Base-by-base conservation (phyloP, 1,140 invertebrate species). In the Lethrus apterus region DNA sequence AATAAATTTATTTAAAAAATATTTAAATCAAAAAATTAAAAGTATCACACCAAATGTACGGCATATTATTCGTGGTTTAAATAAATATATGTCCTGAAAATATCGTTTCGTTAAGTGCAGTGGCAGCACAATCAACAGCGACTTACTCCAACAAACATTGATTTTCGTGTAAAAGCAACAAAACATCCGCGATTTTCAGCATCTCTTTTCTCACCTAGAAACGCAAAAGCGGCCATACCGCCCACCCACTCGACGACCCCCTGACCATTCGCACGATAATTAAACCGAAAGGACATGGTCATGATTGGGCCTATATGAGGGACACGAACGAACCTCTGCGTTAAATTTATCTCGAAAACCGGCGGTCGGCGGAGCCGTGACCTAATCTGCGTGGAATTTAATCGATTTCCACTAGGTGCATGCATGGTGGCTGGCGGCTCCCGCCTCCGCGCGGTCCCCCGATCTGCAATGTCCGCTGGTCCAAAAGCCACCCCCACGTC, bases 401-500 rank as follows among this genome's bases (percentile, higher is more conserved):
- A 38, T 38, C 35, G 35, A 38, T 38, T 38, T 38, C 35, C n/a
- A n/a, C n/a, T 35, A 34, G 45, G 34, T 38, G 24, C 26, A 38
- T 44, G 52, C 15, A 44, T 42, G 21, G 44, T 33, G 42, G 32
- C 33, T n/a, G 7, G 17, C 36, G 36, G 2, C 36, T 9, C 36
- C 36, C n/a, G 21, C 32, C 32, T 5, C 31, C n/a, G 9, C 15
- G 18, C 20, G 35, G 19, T 38, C 35, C 35, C 35, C 35, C 18
- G 24, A 21, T 20, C 24, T 19, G 19, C 35, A 18, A 38, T 38
- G n/a, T n/a, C n/a, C 32, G 43, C 43, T 36, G 38, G 48, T 48
- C 51, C 35, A 30, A 41, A 31, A 41, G 31, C 30, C 48, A 29
- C 46, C 38, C 43, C 29, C 36, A 38, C 34, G 20, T 3, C 35